Evolutionary conservation across 2,888 invertebrate species (phyloP).

Genomic region (Dolomedes plantarius): DNA sequence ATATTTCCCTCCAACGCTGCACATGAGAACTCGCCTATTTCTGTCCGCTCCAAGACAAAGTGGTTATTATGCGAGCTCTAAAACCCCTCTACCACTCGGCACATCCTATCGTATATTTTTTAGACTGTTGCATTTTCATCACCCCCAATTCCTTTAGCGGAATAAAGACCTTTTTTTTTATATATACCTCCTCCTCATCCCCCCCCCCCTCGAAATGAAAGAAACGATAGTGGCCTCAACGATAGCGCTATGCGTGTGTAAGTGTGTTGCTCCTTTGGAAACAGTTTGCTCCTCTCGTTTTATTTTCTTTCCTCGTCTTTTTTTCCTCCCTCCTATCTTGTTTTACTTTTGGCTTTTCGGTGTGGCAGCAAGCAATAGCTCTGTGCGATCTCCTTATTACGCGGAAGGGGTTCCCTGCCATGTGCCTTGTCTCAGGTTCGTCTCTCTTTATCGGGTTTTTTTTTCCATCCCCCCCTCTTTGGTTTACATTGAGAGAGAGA

Average conservation of each 20-base stretch:
- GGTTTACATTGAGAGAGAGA: not conserved
- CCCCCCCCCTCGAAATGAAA: not conserved
- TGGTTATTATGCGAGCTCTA: conserved; percentile 10
- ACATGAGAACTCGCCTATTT: not conserved
- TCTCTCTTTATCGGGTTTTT: not conserved
- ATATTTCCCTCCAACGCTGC: too few relatives aligned
- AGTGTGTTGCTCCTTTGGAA: not conserved
- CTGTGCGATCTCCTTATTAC: not conserved
- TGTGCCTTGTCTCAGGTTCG: not conserved
- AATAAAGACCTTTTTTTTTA: not conserved
- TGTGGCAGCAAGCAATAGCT: not conserved
- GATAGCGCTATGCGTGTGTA: not conserved
- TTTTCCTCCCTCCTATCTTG: not conserved
- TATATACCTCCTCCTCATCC: not conserved
- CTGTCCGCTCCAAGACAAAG: not conserved
- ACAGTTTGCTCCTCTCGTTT: conserved; percentile 11
- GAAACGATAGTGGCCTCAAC: not conserved
- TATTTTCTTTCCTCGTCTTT: not conserved
- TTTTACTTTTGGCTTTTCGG: conserved; percentile 7
- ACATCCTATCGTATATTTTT: not conserved
- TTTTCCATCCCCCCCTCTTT: not conserved
- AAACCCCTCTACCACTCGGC: not conserved
- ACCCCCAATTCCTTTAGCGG: not conserved
- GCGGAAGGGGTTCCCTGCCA: not conserved
- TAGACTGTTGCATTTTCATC: not conserved